Base-by-base conservation (phyloP, 1,140 invertebrate species). In the Ylistrum balloti region DNA sequence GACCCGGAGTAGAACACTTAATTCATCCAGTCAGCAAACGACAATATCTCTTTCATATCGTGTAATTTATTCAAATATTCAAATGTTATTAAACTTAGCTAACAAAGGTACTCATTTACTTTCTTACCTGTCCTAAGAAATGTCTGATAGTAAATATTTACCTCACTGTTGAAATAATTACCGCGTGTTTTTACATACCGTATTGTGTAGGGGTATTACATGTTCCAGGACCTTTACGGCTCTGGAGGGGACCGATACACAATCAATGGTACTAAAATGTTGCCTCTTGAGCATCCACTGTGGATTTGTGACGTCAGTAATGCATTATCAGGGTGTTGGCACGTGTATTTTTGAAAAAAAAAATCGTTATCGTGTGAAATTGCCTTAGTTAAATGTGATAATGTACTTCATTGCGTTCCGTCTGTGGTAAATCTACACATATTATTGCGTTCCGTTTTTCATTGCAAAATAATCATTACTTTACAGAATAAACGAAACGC, bases 51-150 rank as follows among this genome's bases (percentile, higher is more conserved):
- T 74, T 74, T 74, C 56, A 74, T 74, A 74, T 74, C 56, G 11
- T 28, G 56, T 7, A 74, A 74, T 74, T 74, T 74, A 74, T 74
- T 74, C 56, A 74, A 74, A 74, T 74, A 74, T 74, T 74, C 56
- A 74, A 74, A 74, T 74, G 28, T 74, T 28, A 28, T 74, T 74
- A 74, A 74, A 28, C 56, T n/a, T n/a, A n/a, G 56, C 28, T 74
- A n/a, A 74, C 56, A 74, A 22, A 74, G 56, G 56, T 74, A 74
- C 22, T 74, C 56, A 74, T 74, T 74, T 74, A 74, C 56, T 74
- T n/a, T 28, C 56, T 74, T 28, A 74, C 56, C 56, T 28, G 56
- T 9, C 56, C n/a, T 28, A 74, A 74, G 56, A 74, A 74, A 74
- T 74, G 35, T 74, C 11, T 74, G n/a, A 74, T 74, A 3, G 56